A percentile compares a stretch with the other conserved stretches of the same genome.
These are phyloP conservation scores for Aegypius monachus DNA, from an alignment of 2,113 vertebrate species.

Conservation along the genomic window DNA sequence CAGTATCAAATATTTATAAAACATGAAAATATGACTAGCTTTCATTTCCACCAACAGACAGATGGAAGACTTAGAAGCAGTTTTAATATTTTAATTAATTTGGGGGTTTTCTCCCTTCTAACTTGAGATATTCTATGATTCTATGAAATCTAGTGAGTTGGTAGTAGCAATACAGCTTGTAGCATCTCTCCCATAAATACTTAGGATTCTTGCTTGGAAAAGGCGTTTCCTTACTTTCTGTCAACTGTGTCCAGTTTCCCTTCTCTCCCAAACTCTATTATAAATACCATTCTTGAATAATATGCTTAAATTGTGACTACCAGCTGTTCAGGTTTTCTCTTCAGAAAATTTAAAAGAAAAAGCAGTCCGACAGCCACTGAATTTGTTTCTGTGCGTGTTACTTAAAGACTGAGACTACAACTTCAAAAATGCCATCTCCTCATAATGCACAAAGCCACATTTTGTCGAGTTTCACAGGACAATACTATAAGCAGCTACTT, in stretches of 20 bases:
- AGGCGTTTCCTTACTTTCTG: background rate
- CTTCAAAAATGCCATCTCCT: background rate
- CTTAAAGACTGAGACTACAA: background rate
- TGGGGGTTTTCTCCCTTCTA: background rate
- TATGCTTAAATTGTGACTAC: background rate
- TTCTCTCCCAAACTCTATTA: background rate
- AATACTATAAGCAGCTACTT: background rate
- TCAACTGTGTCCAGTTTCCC: background rate
- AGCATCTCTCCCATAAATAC: background rate
- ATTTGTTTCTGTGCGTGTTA: background rate
- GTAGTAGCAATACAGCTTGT: background rate
- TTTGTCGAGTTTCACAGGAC: background rate
- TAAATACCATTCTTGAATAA: background rate
- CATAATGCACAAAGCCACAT: background rate
- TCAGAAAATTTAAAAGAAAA: background rate
- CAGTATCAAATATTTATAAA: background rate
- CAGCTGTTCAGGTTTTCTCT: background rate
- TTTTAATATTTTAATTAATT: background rate
- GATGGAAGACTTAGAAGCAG: background rate
- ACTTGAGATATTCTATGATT: background rate
- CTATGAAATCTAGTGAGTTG: background rate
- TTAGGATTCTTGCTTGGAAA: background rate
- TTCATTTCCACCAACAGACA: background rate
- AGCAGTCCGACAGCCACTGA: background rate
- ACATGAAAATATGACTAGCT: background rate